A percentile compares a stretch with the other conserved stretches of the same genome.
Evolutionary conservation across 2,113 vertebrate species (phyloP).

Genomic region (Dicrurus megarhynchus): DNA sequence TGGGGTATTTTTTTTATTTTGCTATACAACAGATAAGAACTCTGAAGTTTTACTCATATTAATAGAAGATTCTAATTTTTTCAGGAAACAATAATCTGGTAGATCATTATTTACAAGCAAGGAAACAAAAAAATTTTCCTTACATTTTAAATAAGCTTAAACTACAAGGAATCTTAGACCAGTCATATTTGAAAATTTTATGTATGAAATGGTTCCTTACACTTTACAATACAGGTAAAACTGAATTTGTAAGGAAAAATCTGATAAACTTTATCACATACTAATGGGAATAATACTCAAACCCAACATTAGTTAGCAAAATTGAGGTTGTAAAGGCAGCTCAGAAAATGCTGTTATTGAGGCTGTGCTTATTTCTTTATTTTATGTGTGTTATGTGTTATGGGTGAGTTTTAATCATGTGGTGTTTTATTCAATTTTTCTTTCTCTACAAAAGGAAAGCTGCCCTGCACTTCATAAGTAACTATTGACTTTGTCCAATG

Average conservation of each 20-base stretch:
- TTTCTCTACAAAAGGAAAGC: neutral
- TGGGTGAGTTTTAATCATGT: neutral
- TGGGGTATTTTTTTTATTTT: neutral
- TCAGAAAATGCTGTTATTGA: neutral
- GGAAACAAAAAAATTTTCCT: accelerated
- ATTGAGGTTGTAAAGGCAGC: neutral
- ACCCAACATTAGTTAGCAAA: neutral
- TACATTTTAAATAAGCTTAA: neutral
- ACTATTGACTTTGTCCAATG: neutral
- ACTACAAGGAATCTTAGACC: neutral
- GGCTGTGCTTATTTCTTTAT: neutral
- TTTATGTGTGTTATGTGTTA: neutral
- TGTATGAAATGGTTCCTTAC: neutral
- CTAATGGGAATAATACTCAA: neutral
- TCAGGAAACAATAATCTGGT: neutral
- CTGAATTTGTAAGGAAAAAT: neutral
- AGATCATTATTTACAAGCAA: neutral
- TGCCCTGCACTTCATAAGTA: neutral
- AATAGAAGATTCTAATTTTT: neutral
- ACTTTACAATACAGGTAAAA: neutral
- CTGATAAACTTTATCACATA: neutral
- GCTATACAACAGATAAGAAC: neutral
- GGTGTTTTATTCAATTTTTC: neutral
- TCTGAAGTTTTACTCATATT: neutral
- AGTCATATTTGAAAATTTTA: neutral